Conservation (phyloP, 2,888 invertebrate genomes). For the Cephalotes varians region DNA sequence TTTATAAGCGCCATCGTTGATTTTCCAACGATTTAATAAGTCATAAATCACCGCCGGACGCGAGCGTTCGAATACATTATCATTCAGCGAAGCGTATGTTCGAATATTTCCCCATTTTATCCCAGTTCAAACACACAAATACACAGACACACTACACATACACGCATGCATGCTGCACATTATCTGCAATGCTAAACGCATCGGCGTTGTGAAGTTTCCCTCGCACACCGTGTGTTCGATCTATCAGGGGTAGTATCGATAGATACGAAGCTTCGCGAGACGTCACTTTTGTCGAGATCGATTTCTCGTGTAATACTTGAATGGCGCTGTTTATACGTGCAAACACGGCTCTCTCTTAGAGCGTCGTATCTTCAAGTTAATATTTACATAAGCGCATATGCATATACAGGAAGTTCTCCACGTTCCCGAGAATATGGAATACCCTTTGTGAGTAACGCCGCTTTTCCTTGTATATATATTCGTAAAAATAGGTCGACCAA, state of each 20-base stretch:
- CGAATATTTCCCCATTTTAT: slow-evolving; percentile 33
- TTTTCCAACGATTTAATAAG: slow-evolving; percentile 41
- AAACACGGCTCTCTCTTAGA: background rate
- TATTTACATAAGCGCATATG: slow-evolving; percentile 42
- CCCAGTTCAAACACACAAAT: background rate
- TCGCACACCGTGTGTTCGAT: slow-evolving; percentile 8
- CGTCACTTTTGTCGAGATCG: slow-evolving; percentile 42
- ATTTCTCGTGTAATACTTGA: slow-evolving; percentile 35
- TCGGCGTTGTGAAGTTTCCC: slow-evolving; percentile 1
- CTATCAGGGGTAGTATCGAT: slow-evolving; percentile 2
- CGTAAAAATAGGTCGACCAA: slow-evolving; percentile 39
- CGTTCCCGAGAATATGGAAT: slow-evolving; percentile 6
- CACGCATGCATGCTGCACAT: background rate
- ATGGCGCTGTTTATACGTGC: slow-evolving; percentile 14
- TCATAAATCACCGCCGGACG: slow-evolving; percentile 32
- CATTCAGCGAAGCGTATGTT: slow-evolving; percentile 12
- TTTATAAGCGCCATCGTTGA: slow-evolving; percentile 16
- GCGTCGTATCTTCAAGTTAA: slow-evolving; percentile 27
- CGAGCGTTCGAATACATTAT: background rate
- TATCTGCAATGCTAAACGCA: slow-evolving; percentile 49
- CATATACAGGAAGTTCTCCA: slow-evolving; percentile 6
- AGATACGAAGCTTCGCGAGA: background rate
- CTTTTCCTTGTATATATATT: background rate
- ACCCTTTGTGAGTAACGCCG: background rate
- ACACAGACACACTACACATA: background rate